Evolutionary conservation across 2,113 vertebrate species (phyloP).

Genomic region (Raja brachyura): DNA sequence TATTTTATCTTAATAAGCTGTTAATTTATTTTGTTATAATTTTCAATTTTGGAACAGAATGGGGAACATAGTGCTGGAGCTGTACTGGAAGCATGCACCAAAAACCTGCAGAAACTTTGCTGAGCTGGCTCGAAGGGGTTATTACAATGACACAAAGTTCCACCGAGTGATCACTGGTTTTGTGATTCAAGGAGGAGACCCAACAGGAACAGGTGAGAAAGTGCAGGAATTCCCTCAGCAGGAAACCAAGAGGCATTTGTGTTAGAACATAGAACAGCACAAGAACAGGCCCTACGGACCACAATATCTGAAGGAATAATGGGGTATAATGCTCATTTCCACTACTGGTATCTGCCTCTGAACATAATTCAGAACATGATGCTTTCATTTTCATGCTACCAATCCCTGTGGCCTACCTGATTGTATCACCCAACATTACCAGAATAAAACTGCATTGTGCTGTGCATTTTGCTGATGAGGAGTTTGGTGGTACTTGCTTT

Average conservation of each 20-base stretch:
- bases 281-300: no score
- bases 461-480: neutral
- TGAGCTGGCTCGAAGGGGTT: constrained; percentile 78
- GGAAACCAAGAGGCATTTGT: neutral
- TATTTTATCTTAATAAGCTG: no score
- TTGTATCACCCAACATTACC: neutral
- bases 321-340: no score
- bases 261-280: no score
- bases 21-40: neutral
- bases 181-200: constrained; percentile 94
- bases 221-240: neutral
- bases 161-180: constrained; percentile 90
- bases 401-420: neutral
- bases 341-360: neutral
- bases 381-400: neutral
- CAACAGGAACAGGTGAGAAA: constrained; percentile 78
- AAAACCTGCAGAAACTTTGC: constrained; percentile 90
- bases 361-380: neutral
- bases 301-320: no score
- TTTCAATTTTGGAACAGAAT: constrained; percentile 60
- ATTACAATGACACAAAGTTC: constrained; percentile 86
- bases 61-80: constrained; percentile 75
- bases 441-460: neutral
- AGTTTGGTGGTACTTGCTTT: neutral
- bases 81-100: constrained; percentile 88